These are phyloP conservation scores for Dinoponera quadriceps DNA, from an alignment of 1,140 invertebrate species.

Conservation along the genomic window DNA sequence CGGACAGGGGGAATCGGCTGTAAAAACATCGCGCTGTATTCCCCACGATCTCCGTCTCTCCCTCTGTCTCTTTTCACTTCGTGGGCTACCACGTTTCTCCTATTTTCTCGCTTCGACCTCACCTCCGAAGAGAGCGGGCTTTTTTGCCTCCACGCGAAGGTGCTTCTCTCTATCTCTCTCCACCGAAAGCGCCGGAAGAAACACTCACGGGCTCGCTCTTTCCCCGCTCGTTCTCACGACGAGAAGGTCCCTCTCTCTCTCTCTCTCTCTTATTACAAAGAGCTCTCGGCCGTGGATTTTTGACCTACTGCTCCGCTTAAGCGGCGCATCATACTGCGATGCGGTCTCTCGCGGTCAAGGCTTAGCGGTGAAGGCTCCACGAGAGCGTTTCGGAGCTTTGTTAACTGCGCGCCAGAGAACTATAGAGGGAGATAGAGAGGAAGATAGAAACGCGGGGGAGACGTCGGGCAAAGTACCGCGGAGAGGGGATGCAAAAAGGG, in stretches of 20 bases:
- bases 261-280: not conserved
- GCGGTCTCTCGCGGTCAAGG: conserved; percentile 24
- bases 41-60: too few species aligned
- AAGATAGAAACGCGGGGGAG: not conserved
- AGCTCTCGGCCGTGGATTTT: conserved; percentile 14
- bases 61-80: too few species aligned
- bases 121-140: too few species aligned
- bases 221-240: too few species aligned
- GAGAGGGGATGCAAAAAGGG: not conserved
- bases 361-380: not conserved
- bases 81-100: too few species aligned
- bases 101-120: too few species aligned
- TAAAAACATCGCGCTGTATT: too few species aligned
- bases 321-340: not conserved
- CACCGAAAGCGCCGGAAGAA: too few species aligned
- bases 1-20: too few species aligned
- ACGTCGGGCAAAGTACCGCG: not conserved
- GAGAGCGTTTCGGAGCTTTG: conserved; percentile 5
- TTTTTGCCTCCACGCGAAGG: too few species aligned
- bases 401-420: conserved; percentile 23
- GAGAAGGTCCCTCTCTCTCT: not conserved
- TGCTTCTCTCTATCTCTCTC: too few species aligned
- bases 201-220: too few species aligned
- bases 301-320: conserved; percentile 14
- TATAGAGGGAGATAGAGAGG: not conserved